phyloP scores from a whole-genome alignment of 2,797 vertebrate genomes.

The Clarias fuscus region DNA sequence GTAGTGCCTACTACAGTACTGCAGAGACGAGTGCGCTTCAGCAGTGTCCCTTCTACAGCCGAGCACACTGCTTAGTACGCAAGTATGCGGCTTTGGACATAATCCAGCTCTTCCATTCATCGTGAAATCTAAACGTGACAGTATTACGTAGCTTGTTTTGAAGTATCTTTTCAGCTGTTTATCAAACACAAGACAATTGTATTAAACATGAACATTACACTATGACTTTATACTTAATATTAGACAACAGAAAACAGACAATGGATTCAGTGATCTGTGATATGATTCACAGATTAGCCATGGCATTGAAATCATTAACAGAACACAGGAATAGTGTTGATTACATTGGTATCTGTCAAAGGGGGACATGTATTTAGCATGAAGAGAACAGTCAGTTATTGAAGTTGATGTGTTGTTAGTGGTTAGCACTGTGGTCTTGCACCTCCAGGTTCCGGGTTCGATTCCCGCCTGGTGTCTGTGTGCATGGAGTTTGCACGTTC shows the following conservation, averaged over 20 bases:
- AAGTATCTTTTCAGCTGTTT: neutral
- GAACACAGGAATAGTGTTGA: too few relatives aligned
- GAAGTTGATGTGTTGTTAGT: too few relatives aligned
- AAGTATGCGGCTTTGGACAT: conserved; percentile 23
- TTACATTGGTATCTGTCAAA: too few relatives aligned
- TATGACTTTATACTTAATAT: neutral
- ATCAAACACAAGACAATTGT: neutral
- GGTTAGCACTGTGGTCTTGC: too few relatives aligned
- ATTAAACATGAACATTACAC: neutral
- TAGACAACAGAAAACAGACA: neutral
- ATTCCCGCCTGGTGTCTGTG: too few relatives aligned
- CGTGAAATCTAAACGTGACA: neutral
- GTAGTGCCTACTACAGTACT: neutral
- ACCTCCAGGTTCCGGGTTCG: too few relatives aligned
- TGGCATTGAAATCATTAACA: too few relatives aligned
- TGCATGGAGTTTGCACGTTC: too few relatives aligned
- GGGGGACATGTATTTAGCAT: too few relatives aligned
- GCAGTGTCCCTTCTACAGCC: neutral
- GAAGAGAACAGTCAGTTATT: too few relatives aligned
- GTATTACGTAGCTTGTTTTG: neutral
- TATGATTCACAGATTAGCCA: neutral
- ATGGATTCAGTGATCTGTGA: neutral
- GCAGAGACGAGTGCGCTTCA: neutral
- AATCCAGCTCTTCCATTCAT: conserved; percentile 29
- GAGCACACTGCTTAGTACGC: conserved; percentile 5